Evolutionary conservation across 2,797 vertebrate genomes (phyloP).

Genomic region (Clarias fuscus): DNA sequence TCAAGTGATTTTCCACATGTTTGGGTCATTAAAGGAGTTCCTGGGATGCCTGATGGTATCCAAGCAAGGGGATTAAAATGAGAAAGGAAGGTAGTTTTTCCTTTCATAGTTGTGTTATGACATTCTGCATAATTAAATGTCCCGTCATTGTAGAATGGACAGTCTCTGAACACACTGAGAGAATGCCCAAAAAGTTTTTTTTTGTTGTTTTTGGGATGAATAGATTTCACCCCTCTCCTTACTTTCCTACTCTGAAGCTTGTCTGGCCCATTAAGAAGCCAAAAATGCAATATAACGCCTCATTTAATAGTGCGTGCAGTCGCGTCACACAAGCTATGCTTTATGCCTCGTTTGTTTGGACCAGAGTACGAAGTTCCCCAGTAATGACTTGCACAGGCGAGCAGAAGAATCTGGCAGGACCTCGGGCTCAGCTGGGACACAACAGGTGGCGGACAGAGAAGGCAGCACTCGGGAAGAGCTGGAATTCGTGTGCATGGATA

Average conservation of each 20-base stretch:
- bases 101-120: too few species aligned
- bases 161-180: too few species aligned
- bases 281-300: slow-evolving; percentile 11
- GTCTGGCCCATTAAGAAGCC: slow-evolving; percentile 1
- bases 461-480: slow-evolving; percentile 24
- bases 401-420: slow-evolving; percentile 17
- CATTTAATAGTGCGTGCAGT: slow-evolving; percentile 14
- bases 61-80: too few species aligned
- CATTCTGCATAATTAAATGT: too few species aligned
- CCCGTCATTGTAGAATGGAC: too few species aligned
- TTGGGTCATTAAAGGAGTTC: too few species aligned
- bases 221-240: too few species aligned
- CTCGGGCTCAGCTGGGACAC: slow-evolving; percentile 28
- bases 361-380: not conserved
- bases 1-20: too few species aligned
- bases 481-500: slow-evolving; percentile 9
- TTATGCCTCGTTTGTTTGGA: slow-evolving; percentile 16
- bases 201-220: too few species aligned
- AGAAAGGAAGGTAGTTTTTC: too few species aligned
- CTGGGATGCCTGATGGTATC: too few species aligned
- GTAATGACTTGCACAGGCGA: slow-evolving; percentile 34
- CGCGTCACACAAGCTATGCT: not conserved
- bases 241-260: not conserved
- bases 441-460: slow-evolving; percentile 46
- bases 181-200: too few species aligned